Base-by-base conservation (phyloP, 2,888 invertebrate genomes). In the Drosophila mimica region DNA sequence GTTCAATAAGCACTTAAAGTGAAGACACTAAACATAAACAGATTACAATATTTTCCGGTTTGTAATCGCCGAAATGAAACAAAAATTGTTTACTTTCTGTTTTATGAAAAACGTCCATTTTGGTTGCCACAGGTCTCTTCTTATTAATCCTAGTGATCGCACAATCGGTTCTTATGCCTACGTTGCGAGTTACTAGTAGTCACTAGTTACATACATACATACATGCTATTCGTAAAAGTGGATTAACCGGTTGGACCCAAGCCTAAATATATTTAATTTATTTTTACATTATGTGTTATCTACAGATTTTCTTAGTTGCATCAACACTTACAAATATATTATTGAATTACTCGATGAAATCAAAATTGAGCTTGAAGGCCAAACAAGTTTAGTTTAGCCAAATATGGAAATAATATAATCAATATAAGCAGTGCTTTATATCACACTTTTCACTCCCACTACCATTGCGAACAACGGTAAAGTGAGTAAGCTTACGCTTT, bases 401-500 rank as follows among this genome's bases (percentile, higher is more conserved):
- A 51, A 74, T 62, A 74, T 63, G 58, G 73, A 34, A 48, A 31
- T 33, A 20, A 66, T 13, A 60, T 67, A 64, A 60, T 57, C 40
- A 36, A n/a, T 34, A 65, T 61, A 61, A 52, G 13, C 20, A 13
- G 30, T 48, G 76, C 60, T 51, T 57, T 69, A 61, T 28, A 34
- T 60, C 46, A 53, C 57, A 58, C 52, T 46, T 43, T 49, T 9
- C 30, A 48, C 66, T 62, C 61, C 58, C 66, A 62, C 58, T 30
- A 20, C 8, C 34, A 38, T n/a, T n/a, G 25, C 20, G 11, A 25
- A 17, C 73, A 86, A 84, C 83, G 83, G 83, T 84, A 84, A 64
- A 73, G 61, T 86, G 89, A 88, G 83, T 84, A 88, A 85, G 71
- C 68, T 61, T 64, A 52, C 56, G 60, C 30, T 51, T 49, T 57